These are phyloP conservation scores for Brachionichthys hirsutus DNA, from an alignment of 2,113 vertebrate species.

Conservation along the genomic window DNA sequence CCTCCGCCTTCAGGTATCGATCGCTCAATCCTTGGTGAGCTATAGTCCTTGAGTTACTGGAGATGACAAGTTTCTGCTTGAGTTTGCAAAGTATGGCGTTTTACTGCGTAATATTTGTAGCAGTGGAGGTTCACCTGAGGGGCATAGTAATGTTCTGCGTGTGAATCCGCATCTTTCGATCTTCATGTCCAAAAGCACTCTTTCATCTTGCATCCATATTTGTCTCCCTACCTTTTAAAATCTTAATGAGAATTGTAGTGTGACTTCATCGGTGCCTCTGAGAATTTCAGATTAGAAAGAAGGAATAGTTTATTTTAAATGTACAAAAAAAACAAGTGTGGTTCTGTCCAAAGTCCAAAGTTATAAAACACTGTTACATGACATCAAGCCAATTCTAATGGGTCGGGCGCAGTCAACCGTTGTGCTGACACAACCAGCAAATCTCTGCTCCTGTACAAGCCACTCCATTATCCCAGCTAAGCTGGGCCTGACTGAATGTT, in stretches of 20 bases:
- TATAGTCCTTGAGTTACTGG: slow-evolving; percentile 8
- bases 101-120: no score
- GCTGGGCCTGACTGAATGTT: slow-evolving; percentile 32
- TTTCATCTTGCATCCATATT: no score
- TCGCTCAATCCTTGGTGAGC: slow-evolving; percentile 19
- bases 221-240: no score
- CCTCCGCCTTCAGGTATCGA: slow-evolving; percentile 36
- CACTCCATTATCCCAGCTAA: slow-evolving; percentile 11
- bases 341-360: slow-evolving; percentile 1
- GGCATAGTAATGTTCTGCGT: no score
- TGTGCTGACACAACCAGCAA: slow-evolving; percentile 11
- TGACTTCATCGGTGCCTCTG: background rate
- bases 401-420: slow-evolving; percentile 12
- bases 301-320: no score
- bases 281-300: background rate
- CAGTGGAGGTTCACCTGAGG: no score
- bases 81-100: slow-evolving; percentile 13
- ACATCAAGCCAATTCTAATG: background rate
- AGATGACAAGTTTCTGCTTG: slow-evolving; percentile 8
- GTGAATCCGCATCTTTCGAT: no score
- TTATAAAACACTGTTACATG: slow-evolving; percentile 1
- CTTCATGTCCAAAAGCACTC: no score
- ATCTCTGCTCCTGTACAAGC: slow-evolving; percentile 17
- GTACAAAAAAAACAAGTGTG: no score
- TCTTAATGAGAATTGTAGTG: no score